phyloP scores from a whole-genome alignment of 2,888 invertebrate genomes.

The Gari tellinella region DNA sequence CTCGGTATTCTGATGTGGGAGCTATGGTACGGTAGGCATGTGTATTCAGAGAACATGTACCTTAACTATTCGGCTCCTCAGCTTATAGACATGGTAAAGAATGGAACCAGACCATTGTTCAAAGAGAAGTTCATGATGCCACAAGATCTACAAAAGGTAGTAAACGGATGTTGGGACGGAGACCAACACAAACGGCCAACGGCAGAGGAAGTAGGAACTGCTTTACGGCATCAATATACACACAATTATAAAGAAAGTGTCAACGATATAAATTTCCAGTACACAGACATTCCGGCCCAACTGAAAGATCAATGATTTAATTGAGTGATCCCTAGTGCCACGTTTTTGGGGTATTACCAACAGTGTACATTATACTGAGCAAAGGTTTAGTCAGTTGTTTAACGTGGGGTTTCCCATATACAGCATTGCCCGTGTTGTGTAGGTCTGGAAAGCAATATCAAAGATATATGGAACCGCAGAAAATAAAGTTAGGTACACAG shows the following conservation, averaged over 20 bases:
- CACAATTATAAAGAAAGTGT: neutral
- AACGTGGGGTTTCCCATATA: too few relatives aligned
- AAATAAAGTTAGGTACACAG: too few relatives aligned
- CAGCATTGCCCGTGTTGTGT: too few relatives aligned
- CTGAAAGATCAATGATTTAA: too few relatives aligned
- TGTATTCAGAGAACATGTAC: constrained; percentile 40
- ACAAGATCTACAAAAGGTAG: constrained; percentile 12
- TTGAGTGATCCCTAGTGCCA: too few relatives aligned
- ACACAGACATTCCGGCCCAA: too few relatives aligned
- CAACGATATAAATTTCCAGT: neutral
- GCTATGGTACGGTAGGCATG: constrained; percentile 76
- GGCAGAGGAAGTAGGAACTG: constrained; percentile 16
- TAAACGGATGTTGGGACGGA: constrained; percentile 36
- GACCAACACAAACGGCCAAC: constrained; percentile 23
- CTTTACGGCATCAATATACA: neutral
- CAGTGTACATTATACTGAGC: too few relatives aligned
- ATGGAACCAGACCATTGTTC: constrained; percentile 33
- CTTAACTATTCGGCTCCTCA: neutral
- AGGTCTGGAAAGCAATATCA: too few relatives aligned
- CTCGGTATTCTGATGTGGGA: constrained; percentile 77
- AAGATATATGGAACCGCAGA: too few relatives aligned
- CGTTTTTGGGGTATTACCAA: too few relatives aligned
- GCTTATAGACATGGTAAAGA: constrained; percentile 29
- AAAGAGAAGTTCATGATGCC: constrained; percentile 18
- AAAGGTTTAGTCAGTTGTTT: too few relatives aligned